phyloP scores from a whole-genome alignment of 1,140 invertebrate genomes.

The Armadillidium nasatum region DNA sequence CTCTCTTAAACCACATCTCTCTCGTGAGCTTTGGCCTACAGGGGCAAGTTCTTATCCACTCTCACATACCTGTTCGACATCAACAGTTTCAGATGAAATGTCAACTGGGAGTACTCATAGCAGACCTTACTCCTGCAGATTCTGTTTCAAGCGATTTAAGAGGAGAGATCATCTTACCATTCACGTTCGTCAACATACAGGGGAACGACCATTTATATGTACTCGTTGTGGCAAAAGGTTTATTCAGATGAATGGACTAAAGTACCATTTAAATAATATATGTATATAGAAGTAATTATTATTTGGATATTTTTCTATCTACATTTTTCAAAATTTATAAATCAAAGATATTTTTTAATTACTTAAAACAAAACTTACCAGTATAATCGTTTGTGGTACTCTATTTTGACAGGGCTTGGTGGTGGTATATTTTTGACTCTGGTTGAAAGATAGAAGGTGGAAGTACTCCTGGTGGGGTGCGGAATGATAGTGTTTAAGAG shows the following conservation, averaged over 20 bases:
- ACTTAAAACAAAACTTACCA: too few species aligned
- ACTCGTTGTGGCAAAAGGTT: slow-evolving; percentile 56
- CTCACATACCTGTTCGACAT: background rate
- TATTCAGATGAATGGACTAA: slow-evolving; percentile 26
- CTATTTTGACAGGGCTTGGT: too few species aligned
- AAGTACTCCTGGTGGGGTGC: too few species aligned
- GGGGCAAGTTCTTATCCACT: background rate
- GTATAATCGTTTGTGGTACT: too few species aligned
- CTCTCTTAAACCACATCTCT: background rate
- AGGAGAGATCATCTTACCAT: slow-evolving; percentile 56
- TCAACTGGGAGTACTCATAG: too few species aligned
- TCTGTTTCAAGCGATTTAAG: slow-evolving; percentile 58
- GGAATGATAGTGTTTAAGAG: too few species aligned
- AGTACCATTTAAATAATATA: background rate
- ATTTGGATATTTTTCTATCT: too few species aligned
- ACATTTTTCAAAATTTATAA: too few species aligned
- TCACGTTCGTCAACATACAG: slow-evolving; percentile 47
- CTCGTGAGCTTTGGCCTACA: background rate
- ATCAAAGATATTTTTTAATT: too few species aligned
- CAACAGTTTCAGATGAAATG: background rate
- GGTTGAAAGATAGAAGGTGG: too few species aligned
- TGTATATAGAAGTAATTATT: slow-evolving; percentile 6
- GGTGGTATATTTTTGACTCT: too few species aligned
- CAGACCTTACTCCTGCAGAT: slow-evolving; percentile 40
- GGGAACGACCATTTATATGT: slow-evolving; percentile 57